A percentile compares a stretch with the other conserved stretches of the same genome.
Conservation (phyloP, 2,797 vertebrate genomes). For the Benthosema pterotum region DNA sequence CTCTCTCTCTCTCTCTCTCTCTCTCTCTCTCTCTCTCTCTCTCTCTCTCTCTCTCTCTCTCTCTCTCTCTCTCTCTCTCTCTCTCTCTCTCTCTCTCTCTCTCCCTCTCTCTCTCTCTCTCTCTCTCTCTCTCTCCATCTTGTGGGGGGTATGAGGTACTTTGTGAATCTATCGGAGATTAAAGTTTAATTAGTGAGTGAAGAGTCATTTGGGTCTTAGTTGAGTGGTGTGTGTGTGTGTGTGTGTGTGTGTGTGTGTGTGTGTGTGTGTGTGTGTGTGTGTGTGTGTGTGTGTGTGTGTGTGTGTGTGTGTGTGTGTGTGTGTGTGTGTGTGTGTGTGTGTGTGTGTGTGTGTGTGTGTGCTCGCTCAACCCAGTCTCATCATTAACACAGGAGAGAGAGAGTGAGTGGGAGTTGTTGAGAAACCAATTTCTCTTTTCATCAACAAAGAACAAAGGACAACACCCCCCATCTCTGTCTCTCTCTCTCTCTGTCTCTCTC, state of each 20-base stretch:
- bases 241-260: conserved; percentile 34
- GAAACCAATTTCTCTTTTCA: conserved; percentile 74
- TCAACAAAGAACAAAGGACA: conserved; percentile 75
- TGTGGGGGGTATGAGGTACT: conserved; percentile 66
- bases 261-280: conserved; percentile 51
- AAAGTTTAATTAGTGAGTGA: conserved; percentile 84
- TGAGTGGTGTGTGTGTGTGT: conserved; percentile 54
- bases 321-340: background rate
- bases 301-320: conserved; percentile 1
- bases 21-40: conserved; percentile 1
- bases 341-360: conserved; percentile 39
- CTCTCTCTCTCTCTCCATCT: background rate
- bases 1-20: conserved; percentile 27
- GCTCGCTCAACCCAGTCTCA: conserved; percentile 66
- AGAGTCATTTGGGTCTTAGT: conserved; percentile 81
- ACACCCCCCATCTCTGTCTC: conserved; percentile 45
- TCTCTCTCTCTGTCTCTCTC: conserved; percentile 24
- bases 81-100: conserved; percentile 11
- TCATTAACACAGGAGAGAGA: conserved; percentile 17
- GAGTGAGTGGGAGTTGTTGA: conserved; percentile 68
- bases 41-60: background rate
- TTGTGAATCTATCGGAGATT: conserved; percentile 82
- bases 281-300: conserved; percentile 9
- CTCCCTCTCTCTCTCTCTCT: conserved; percentile 7
- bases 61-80: background rate